Evolutionary conservation across 2,113 vertebrate genomes (phyloP), one percentile per base, ranked within the genome.

Genomic region (Hepsetus odoe): DNA sequence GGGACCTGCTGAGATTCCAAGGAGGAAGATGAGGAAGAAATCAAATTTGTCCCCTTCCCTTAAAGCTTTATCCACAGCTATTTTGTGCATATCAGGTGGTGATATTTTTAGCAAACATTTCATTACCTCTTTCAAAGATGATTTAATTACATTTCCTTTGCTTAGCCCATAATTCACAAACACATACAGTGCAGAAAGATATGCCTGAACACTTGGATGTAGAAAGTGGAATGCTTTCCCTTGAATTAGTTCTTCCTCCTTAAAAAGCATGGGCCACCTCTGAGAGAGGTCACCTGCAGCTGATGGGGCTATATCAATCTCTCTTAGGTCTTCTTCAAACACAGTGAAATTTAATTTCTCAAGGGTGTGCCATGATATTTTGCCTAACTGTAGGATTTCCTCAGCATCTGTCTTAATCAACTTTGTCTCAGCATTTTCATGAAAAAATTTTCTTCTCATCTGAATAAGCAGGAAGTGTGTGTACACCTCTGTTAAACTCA

Each of bases 371-470:
- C 74, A 67, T 11, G 62, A 61, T 26, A 76, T n/a, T 28, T 66
- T 42, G 35, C 74, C 74, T 44, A 76, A 55, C 28, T 53, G 51
- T 1, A 76, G n/a, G 32, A 76, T 53, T 20, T 76, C 62, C 32
- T 67, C 26, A 35, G 74, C 30, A 22, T 18, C 1, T 10, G 35
- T 22, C 28, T 44, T 61, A 38, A 20, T 14, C 2, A 6, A 42
- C 14, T 28, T 66, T 35, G 33, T n/a, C 7, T 65, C 33, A 9
- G 62, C 33, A 6, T 65, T n/a, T 22, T 7, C 30, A 14, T 8
- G 2, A 3, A 33, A 62, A 35, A 4, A 8, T 10, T 53, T n/a
- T 66, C 22, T 24, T 24, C 59, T 73, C 38, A 61, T 58, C n/a
- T 73, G 24, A 58, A 61, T 61, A 16, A 73, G 71, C 1, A 66